Evolutionary conservation across 2,113 vertebrate species (phyloP).

Genomic region (Nyctereutes procyonoides): DNA sequence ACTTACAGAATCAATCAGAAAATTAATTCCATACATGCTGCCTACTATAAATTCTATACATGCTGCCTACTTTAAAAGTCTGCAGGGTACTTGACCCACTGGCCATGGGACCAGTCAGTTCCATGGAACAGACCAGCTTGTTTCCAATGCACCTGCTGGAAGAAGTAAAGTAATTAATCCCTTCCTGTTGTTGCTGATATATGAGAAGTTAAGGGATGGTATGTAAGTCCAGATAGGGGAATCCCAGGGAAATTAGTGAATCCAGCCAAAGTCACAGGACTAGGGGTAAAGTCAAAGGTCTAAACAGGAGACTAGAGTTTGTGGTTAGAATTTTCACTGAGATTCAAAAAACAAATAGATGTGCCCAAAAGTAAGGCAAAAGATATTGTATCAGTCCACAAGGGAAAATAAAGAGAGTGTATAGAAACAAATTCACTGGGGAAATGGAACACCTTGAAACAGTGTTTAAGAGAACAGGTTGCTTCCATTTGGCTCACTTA

Average conservation of each 20-base stretch:
- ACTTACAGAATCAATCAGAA: conserved; percentile 36
- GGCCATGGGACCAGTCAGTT: neutral
- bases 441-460: neutral
- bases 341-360: neutral
- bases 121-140: neutral
- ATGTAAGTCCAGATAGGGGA: neutral
- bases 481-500: neutral
- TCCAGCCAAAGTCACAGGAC: neutral
- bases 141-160: conserved; percentile 32
- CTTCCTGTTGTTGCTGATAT: conserved; percentile 39
- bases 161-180: conserved; percentile 26
- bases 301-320: neutral
- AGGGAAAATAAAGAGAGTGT: neutral
- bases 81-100: neutral
- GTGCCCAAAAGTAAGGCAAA: neutral
- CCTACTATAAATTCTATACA: neutral
- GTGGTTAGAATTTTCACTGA: neutral
- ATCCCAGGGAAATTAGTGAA: neutral
- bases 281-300: neutral
- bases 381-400: neutral
- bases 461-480: neutral
- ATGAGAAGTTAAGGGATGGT: neutral
- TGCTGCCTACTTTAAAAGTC: neutral
- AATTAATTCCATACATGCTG: neutral
- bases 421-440: neutral